Evolutionary conservation across 2,113 vertebrate species (phyloP).

Genomic region (Hyperopisus bebe): DNA sequence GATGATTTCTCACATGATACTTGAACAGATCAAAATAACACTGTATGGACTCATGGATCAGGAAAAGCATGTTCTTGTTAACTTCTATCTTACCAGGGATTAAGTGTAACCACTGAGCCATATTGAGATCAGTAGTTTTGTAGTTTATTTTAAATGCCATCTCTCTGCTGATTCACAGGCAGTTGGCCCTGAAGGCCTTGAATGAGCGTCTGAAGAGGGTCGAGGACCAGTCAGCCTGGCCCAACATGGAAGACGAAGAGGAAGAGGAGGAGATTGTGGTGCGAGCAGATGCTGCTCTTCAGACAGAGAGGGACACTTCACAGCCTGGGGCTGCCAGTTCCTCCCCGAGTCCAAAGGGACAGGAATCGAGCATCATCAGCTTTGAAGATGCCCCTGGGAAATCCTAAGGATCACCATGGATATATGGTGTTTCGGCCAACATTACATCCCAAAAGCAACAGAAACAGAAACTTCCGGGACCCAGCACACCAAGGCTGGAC

Average conservation of each 20-base stretch:
- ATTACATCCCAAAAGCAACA: conserved; percentile 25
- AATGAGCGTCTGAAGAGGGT: conserved; percentile 92
- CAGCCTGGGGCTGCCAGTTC: conserved; percentile 31
- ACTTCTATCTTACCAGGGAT: not conserved
- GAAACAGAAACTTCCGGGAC: not conserved
- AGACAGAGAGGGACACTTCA: conserved; percentile 47
- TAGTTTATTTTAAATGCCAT: not conserved
- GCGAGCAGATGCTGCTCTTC: conserved; percentile 61
- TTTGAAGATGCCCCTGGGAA: conserved; percentile 79
- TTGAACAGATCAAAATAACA: not conserved
- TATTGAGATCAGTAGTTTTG: not conserved
- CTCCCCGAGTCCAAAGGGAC: conserved; percentile 47
- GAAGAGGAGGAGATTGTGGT: conserved; percentile 71
- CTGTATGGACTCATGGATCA: not conserved
- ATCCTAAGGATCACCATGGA: conserved; percentile 60
- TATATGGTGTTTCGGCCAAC: not conserved
- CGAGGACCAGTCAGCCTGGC: conserved; percentile 91
- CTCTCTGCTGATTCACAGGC: conserved; percentile 59
- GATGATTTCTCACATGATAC: not conserved
- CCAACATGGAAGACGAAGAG: conserved; percentile 95
- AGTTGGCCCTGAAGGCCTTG: conserved; percentile 90
- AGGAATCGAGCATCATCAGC: conserved; percentile 85
- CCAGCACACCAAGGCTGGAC: not conserved
- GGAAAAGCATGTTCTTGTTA: not conserved
- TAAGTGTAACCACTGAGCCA: not conserved